A percentile compares a stretch with the other conserved stretches of the same genome.
These are phyloP conservation scores for Sinocyclocheilus anophthalmus DNA, from an alignment of 2,113 vertebrate genomes.

Conservation along the genomic window DNA sequence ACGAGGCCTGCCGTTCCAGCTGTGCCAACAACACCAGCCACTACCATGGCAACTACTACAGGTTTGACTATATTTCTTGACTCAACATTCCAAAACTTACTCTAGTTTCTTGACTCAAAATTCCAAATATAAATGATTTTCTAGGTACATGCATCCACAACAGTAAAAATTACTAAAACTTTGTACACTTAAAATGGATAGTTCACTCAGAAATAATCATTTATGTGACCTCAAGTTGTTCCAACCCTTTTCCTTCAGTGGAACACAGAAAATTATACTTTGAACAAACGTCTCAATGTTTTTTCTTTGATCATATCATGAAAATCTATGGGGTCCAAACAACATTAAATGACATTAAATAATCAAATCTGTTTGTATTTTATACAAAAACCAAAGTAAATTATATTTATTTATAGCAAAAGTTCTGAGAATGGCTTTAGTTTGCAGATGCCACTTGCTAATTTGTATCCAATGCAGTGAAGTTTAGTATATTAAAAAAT, in stretches of 20 bases:
- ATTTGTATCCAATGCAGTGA: neutral
- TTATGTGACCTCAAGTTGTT: neutral
- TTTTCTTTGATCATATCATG: neutral
- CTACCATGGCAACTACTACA: neutral
- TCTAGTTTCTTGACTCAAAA: slow-evolving; percentile 2
- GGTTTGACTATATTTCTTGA: slow-evolving; percentile 16
- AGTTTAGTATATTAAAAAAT: neutral
- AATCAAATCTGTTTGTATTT: neutral
- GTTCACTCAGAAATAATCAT: neutral
- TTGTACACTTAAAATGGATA: neutral
- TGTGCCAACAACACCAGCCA: neutral
- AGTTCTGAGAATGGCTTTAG: neutral
- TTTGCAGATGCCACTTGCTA: neutral
- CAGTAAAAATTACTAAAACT: neutral
- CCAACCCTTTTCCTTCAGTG: neutral
- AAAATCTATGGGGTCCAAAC: neutral
- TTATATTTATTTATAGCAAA: neutral
- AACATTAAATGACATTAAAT: neutral
- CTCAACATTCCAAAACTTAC: neutral
- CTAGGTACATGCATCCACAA: neutral
- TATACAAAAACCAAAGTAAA: neutral
- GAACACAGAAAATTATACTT: neutral
- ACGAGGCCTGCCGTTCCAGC: neutral
- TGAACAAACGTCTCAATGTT: neutral
- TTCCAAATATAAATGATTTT: neutral